phyloP scores from a whole-genome alignment of 2,113 vertebrate species.

The Strix aluco region DNA sequence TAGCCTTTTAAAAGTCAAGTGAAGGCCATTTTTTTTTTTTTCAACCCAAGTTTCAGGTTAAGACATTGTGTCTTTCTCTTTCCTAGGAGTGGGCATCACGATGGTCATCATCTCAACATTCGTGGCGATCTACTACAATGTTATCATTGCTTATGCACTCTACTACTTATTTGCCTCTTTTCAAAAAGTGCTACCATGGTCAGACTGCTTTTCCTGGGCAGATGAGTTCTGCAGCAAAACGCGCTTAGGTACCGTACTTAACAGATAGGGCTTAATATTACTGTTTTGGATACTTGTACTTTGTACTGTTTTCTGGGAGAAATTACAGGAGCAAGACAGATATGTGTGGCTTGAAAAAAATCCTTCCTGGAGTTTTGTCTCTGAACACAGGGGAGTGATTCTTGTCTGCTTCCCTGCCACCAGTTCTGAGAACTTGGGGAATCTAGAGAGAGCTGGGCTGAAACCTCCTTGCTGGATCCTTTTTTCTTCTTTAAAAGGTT shows the following conservation, averaged over 20 bases:
- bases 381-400: not conserved
- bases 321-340: not conserved
- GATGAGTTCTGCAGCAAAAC: slow-evolving; percentile 78
- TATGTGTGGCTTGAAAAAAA: not conserved
- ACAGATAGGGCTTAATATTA: not conserved
- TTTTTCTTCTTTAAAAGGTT: not conserved
- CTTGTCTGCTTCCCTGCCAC: not conserved
- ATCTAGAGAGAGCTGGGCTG: not conserved
- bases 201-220: slow-evolving; percentile 77
- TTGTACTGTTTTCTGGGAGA: not conserved
- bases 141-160: slow-evolving; percentile 90
- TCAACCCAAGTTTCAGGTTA: not conserved
- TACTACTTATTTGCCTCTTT: slow-evolving; percentile 96
- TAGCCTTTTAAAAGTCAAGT: not conserved
- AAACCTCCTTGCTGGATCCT: not conserved
- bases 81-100: slow-evolving; percentile 87
- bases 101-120: slow-evolving; percentile 87
- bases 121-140: slow-evolving; percentile 90
- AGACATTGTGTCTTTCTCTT: not conserved
- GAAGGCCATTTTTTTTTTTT: not conserved
- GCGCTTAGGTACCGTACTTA: slow-evolving; percentile 70
- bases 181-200: slow-evolving; percentile 88
- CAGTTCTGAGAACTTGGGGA: not conserved
- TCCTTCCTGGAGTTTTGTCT: not conserved
- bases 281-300: not conserved